A percentile compares a stretch with the other conserved stretches of the same genome.
Evolutionary conservation across 2,797 vertebrate species (phyloP).

Genomic region (Catharus ustulatus): DNA sequence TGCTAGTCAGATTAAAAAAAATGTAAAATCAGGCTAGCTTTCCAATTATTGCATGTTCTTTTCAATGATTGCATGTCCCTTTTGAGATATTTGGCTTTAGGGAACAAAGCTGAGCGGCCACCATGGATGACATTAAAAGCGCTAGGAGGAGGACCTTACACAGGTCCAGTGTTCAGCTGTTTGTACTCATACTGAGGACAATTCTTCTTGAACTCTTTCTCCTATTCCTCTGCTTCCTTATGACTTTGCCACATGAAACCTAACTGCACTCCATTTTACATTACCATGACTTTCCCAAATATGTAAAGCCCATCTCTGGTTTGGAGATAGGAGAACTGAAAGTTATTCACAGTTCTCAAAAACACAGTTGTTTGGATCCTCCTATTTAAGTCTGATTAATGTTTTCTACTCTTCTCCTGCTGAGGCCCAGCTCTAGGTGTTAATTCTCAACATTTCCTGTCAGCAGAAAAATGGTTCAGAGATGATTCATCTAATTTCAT

Average conservation of each 20-base stretch:
- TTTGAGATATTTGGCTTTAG: not conserved
- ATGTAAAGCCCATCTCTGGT: not conserved
- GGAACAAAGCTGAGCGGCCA: not conserved
- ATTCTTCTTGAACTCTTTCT: not conserved
- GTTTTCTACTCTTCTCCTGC: not conserved
- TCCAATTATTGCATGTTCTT: not conserved
- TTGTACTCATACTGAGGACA: not conserved
- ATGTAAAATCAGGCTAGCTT: not conserved
- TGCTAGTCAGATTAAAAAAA: not conserved
- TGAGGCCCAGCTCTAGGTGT: not conserved
- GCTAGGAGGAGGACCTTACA: not conserved
- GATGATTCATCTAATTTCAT: not conserved
- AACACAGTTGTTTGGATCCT: not conserved
- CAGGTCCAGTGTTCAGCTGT: not conserved
- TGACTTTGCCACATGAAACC: not conserved
- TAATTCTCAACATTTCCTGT: not conserved
- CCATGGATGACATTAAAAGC: not conserved
- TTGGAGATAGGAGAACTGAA: not conserved
- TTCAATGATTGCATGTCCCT: not conserved
- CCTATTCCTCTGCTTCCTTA: not conserved
- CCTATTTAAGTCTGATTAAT: not conserved
- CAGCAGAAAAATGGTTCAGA: not conserved
- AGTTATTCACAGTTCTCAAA: not conserved
- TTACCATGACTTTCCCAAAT: not conserved
- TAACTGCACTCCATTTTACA: not conserved